Conservation (phyloP, 2,113 vertebrate genomes). For the Sialia sialis region DNA sequence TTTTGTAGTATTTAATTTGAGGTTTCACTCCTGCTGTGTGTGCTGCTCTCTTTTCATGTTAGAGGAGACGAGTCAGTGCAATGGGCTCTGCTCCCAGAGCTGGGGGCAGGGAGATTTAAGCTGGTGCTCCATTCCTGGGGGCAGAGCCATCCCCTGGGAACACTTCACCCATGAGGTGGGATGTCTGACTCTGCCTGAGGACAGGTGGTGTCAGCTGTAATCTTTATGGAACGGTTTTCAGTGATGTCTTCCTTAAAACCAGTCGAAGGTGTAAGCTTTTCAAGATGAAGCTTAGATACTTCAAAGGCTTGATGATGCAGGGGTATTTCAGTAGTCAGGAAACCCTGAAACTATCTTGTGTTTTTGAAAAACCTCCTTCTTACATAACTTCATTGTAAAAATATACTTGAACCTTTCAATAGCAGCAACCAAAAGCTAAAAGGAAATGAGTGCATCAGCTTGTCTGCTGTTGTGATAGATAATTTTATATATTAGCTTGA, state of each 20-base stretch:
- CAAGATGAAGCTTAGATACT: background rate
- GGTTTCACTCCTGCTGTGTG: background rate
- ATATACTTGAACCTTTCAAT: background rate
- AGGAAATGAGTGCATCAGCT: conserved; percentile 22
- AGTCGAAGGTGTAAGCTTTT: background rate
- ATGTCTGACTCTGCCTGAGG: background rate
- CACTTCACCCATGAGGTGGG: background rate
- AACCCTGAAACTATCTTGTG: background rate
- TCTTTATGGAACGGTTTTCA: background rate
- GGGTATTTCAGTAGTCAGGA: background rate
- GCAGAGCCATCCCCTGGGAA: background rate
- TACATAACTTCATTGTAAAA: background rate
- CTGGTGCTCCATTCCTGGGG: background rate
- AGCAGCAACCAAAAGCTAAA: background rate
- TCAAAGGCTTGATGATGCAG: background rate
- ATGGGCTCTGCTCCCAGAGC: background rate
- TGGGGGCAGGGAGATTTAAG: background rate
- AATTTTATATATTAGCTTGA: conserved; percentile 38
- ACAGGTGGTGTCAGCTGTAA: background rate
- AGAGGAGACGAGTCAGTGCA: background rate
- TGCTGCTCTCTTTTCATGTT: background rate
- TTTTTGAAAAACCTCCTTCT: background rate
- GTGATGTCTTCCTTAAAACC: background rate
- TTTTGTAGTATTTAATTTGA: background rate
- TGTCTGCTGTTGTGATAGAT: background rate